Percentiles rank a stretch among this genome's conserved stretches.
Conservation (phyloP, 2,888 invertebrate species). For the Alsophila aescularia region DNA sequence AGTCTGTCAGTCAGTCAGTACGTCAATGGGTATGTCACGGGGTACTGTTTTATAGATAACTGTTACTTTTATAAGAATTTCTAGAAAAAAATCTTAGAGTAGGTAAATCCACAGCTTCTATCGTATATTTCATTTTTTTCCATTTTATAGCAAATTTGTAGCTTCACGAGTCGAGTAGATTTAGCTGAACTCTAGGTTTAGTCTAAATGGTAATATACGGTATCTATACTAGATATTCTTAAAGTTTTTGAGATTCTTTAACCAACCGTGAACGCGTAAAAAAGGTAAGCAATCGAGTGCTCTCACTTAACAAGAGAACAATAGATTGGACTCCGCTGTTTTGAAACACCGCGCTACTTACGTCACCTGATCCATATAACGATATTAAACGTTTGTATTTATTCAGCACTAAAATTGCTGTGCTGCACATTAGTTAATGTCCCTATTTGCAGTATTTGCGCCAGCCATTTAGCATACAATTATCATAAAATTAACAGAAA, state of each 20-base stretch:
- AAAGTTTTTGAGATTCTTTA: constrained; percentile 32
- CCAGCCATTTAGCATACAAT: constrained; percentile 45
- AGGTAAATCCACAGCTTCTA: too few species aligned
- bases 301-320: constrained; percentile 53
- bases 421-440: constrained; percentile 34
- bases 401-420: constrained; percentile 42
- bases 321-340: constrained; percentile 54
- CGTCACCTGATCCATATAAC: constrained; percentile 53
- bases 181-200: too few species aligned
- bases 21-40: too few species aligned
- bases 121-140: too few species aligned
- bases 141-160: too few species aligned
- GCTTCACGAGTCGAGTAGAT: too few species aligned
- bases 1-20: too few species aligned
- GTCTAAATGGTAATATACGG: too few species aligned
- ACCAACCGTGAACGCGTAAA: constrained; percentile 46
- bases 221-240: too few species aligned
- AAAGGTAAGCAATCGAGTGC: constrained; percentile 46
- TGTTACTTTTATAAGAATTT: too few species aligned
- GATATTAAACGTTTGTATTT: constrained; percentile 42
- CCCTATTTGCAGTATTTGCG: constrained; percentile 43
- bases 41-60: too few species aligned
- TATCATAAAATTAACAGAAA: constrained; percentile 33
- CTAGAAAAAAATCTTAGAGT: too few species aligned
- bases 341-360: constrained; percentile 55